Percentiles rank a stretch among this genome's conserved stretches.
These are phyloP conservation scores for Andinoacara biseriatus DNA, from an alignment of 2,113 vertebrate genomes.

Conservation along the genomic window DNA sequence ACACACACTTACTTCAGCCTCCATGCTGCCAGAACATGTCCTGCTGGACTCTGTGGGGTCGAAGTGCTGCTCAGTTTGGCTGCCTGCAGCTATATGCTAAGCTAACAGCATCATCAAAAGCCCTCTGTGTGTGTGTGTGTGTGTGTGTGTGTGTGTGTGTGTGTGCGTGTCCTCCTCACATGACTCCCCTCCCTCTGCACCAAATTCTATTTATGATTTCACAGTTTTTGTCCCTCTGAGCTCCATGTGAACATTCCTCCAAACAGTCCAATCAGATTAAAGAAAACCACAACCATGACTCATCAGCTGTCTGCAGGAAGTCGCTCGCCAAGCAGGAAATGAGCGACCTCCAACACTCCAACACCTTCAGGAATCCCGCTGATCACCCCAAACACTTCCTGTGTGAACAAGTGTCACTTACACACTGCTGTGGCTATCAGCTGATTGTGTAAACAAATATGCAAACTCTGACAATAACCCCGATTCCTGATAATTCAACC, in stretches of 20 bases:
- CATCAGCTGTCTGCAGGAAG: not conserved
- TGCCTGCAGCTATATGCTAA: not conserved
- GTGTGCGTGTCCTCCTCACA: slow-evolving; percentile 20
- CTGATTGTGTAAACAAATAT: too few relatives aligned
- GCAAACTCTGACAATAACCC: too few relatives aligned
- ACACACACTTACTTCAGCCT: slow-evolving; percentile 8
- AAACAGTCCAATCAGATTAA: not conserved
- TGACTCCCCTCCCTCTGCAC: slow-evolving; percentile 19
- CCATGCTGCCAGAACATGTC: not conserved
- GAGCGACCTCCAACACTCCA: not conserved
- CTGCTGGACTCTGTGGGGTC: not conserved
- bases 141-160: not conserved
- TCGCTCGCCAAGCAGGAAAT: not conserved
- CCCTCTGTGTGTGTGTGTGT: not conserved
- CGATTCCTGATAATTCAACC: too few relatives aligned
- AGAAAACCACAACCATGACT: not conserved
- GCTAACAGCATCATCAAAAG: slow-evolving; percentile 4
- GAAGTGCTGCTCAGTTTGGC: not conserved
- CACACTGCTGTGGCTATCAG: too few relatives aligned
- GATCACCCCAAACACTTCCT: too few relatives aligned
- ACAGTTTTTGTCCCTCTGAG: not conserved
- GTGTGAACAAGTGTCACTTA: too few relatives aligned
- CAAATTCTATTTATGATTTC: slow-evolving; percentile 11
- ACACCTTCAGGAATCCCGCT: not conserved
- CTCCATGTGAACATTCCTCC: not conserved